phyloP scores from a whole-genome alignment of 1,140 invertebrate genomes.

The Holcopasites calliopsidis region DNA sequence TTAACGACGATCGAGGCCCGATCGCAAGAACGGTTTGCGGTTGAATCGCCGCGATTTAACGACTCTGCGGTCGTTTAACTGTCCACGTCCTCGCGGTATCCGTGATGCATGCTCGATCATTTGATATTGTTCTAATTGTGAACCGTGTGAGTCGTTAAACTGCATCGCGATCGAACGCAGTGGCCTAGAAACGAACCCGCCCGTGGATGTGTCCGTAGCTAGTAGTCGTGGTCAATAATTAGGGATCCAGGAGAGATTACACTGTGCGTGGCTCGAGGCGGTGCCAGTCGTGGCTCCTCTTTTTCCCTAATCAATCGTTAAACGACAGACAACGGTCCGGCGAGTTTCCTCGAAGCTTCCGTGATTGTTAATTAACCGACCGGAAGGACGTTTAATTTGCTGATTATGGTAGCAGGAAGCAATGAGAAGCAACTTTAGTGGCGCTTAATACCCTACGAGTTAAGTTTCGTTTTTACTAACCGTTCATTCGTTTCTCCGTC shows the following conservation, averaged over 20 bases:
- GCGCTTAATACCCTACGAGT: neutral
- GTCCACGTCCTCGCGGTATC: slow-evolving; percentile 28
- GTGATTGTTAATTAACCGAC: neutral
- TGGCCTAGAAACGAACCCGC: slow-evolving; percentile 6
- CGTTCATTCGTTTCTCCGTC: too few species aligned
- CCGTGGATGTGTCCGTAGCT: neutral
- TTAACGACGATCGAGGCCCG: slow-evolving; percentile 7
- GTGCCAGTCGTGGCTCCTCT: neutral
- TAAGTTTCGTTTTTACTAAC: too few species aligned
- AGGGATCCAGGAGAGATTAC: neutral
- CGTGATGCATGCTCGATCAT: neutral
- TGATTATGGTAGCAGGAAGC: neutral
- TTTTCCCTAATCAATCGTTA: neutral
- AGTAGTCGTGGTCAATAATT: slow-evolving; percentile 21
- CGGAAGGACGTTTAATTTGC: neutral
- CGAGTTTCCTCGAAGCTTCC: neutral
- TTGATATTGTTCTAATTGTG: too few species aligned
- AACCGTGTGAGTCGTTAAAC: too few species aligned
- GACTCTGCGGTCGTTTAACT: slow-evolving; percentile 34
- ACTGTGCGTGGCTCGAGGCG: neutral
- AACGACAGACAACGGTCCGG: neutral
- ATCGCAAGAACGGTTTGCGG: slow-evolving; percentile 9
- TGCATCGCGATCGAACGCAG: neutral
- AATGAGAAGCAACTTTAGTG: neutral
- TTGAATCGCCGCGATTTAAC: slow-evolving; percentile 23